Evolutionary conservation across 2,113 vertebrate species (phyloP).

Genomic region (Podarcis muralis): DNA sequence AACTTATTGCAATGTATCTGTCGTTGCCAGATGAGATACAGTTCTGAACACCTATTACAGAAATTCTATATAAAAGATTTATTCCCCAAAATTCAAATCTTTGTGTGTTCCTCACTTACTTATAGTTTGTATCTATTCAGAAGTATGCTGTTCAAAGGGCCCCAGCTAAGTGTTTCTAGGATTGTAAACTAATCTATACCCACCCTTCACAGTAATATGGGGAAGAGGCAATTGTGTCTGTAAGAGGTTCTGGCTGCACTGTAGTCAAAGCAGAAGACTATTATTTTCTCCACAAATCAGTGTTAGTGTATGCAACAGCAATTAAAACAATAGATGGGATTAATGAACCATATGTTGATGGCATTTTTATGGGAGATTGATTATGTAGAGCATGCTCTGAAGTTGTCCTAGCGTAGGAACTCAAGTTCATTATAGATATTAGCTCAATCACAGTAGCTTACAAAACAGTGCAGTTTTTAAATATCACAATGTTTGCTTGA

Average conservation of each 20-base stretch:
- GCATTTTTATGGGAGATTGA: slow-evolving; percentile 31
- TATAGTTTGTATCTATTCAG: too few relatives aligned
- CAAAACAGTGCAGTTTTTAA: slow-evolving; percentile 35
- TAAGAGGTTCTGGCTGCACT: background rate
- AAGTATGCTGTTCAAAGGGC: too few relatives aligned
- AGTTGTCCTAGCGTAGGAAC: slow-evolving; percentile 18
- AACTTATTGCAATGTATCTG: background rate
- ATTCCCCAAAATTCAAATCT: background rate
- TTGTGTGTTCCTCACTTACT: background rate
- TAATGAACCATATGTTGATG: slow-evolving; percentile 26
- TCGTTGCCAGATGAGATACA: background rate
- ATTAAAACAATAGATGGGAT: slow-evolving; percentile 31
- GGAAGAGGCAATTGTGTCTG: background rate
- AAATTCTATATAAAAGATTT: background rate
- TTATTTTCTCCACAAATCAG: background rate
- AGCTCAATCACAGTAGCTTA: slow-evolving; percentile 21
- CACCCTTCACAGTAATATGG: background rate
- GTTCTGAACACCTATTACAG: too few relatives aligned
- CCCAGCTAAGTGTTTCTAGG: too few relatives aligned
- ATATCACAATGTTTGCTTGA: background rate
- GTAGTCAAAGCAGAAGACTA: background rate
- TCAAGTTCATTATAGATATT: slow-evolving; percentile 39
- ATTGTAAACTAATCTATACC: background rate
- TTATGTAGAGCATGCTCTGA: slow-evolving; percentile 38
- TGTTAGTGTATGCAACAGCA: slow-evolving; percentile 6